Evolutionary conservation across 1,140 invertebrate species (phyloP), one percentile per base, ranked within the genome.

Genomic region (Cecropterus lyciades): DNA sequence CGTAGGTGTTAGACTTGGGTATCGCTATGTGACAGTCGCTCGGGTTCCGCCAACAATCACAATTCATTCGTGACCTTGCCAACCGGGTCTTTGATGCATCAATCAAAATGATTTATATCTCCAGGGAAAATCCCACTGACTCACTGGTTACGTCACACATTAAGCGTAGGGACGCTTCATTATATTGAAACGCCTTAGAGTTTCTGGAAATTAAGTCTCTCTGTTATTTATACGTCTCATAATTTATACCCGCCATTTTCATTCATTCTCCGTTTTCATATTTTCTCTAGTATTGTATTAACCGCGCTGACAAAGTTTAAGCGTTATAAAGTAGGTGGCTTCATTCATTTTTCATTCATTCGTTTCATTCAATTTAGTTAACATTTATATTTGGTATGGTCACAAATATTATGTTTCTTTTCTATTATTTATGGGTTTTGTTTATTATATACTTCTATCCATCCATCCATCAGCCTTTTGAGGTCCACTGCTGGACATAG

Each of bases 91-190:
- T 69, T 70, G 46, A 66, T 55, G 63, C 65, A 70, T 76, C 68
- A 68, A 70, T 76, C 71, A 76, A 66, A 59, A 67, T 75, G 73
- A 72, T 70, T 72, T 67, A 75, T 75, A 60, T 67, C 55, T 59
- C 49, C 42, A 30, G 56, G n/a, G 20, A 45, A 24, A 45, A 52
- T 67, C 56, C 56, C 37, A 60, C 57, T 37, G 57, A 60, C 14
- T 60, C 57, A 60, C 45, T 60, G 56, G 42, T 33, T 59, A 59
- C 56, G 57, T 60, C 57, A 60, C 45, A 60, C 45, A 37, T 60
- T 20, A 37, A 60, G n/a, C n/a, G n/a, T n/a, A n/a, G 56, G 27
- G 3, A 16, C 43, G 43, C 43, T 46, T 30, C n/a, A 59, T 59
- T 15, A 55, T 55, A 37, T 40, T 55, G 51, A 15, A 37, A 20